Base-by-base conservation (phyloP, 1,140 invertebrate genomes). In the Mya arenaria region DNA sequence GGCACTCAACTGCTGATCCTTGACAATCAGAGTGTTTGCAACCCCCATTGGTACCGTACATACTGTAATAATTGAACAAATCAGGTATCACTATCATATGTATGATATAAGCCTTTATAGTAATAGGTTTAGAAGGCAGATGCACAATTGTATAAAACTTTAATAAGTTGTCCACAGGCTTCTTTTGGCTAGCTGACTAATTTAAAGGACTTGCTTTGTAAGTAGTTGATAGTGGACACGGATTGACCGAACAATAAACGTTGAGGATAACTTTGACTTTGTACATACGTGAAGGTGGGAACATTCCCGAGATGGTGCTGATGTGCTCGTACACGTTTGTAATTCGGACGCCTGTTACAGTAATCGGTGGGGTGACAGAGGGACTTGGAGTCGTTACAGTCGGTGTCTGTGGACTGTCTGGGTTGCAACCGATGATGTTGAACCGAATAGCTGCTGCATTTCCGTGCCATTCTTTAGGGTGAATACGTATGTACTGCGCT, bases 31-130 rank as follows among this genome's bases (percentile, higher is more conserved):
- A n/a, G 80, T 72, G 48, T 89, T 87, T 28, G 77, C 80, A 25
- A 89, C 52, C 13, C 88, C 88, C 88, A 89, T 89, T 68, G 84
- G 84, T 34, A 85, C 39, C 30, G 77, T 66, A 73, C 87, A 86
- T n/a, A 91, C 86, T 87, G 89, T 81, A n/a, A n/a, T n/a, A n/a
- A n/a, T n/a, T n/a, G n/a, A n/a, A n/a, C n/a, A n/a, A n/a, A n/a
- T n/a, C n/a, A n/a, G n/a, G n/a, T n/a, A n/a, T n/a, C n/a, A n/a
- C n/a, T n/a, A n/a, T n/a, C n/a, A n/a, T n/a, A n/a, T n/a, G n/a
- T n/a, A n/a, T n/a, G n/a, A n/a, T n/a, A n/a, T n/a, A n/a, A n/a
- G n/a, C n/a, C n/a, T n/a, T n/a, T n/a, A n/a, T n/a, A n/a, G n/a
- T n/a, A n/a, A n/a, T n/a, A n/a, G n/a, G n/a, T n/a, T n/a, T n/a